Evolutionary conservation across 2,113 vertebrate species (phyloP).

Genomic region (Phrynosoma platyrhinos): DNA sequence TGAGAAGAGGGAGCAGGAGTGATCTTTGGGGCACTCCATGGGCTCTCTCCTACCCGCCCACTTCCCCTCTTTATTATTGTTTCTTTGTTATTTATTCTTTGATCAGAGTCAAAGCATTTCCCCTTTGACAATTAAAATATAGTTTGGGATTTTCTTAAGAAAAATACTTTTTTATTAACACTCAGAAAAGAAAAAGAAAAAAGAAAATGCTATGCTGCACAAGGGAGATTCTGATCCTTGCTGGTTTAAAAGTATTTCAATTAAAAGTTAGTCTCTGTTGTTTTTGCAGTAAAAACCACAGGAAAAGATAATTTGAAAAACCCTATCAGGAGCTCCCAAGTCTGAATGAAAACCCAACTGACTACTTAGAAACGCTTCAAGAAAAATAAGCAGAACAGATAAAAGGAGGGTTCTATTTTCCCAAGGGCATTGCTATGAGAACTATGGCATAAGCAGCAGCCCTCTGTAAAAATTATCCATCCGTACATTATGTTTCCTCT

Average conservation of each 20-base stretch:
- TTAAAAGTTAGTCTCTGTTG: constrained; percentile 14
- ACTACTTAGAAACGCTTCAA: constrained; percentile 5
- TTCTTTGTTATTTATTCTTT: not conserved
- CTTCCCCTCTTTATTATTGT: not conserved
- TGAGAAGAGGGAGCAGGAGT: not conserved
- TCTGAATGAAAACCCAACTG: constrained; percentile 14
- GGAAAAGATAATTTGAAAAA: constrained; percentile 18
- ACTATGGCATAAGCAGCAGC: not conserved
- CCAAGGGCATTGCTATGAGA: constrained; percentile 11
- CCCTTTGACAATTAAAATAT: constrained; percentile 2
- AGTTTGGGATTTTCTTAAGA: not conserved
- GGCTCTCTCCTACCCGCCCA: too few species aligned
- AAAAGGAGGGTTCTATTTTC: constrained; percentile 17
- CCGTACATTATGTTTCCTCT: not conserved
- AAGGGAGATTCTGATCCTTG: not conserved
- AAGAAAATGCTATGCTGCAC: not conserved
- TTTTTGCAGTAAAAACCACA: constrained; percentile 24
- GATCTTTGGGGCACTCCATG: not conserved
- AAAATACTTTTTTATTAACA: not conserved
- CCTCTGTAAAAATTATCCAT: not conserved
- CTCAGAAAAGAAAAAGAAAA: not conserved
- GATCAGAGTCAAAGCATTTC: not conserved
- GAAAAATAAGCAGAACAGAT: constrained; percentile 10
- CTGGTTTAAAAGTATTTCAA: constrained; percentile 6
- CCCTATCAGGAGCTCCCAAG: not conserved